phyloP scores from a whole-genome alignment of 2,797 vertebrate species.

The Craterocephalus amniculus region DNA sequence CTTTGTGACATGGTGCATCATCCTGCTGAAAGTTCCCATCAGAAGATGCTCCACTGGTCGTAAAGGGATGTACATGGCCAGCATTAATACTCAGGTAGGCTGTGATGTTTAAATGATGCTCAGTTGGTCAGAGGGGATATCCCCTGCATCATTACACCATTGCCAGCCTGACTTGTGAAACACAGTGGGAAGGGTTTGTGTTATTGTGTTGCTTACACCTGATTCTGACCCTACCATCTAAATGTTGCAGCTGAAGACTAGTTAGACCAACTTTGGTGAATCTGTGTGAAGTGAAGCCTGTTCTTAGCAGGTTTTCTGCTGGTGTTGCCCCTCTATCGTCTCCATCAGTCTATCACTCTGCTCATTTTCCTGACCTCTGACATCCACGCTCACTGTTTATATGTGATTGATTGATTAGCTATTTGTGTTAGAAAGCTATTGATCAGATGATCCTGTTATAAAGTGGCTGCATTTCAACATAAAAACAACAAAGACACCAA shows the following conservation, averaged over 20 bases:
- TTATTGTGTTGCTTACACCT: not conserved
- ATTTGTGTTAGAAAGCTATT: no score
- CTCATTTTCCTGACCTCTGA: not conserved
- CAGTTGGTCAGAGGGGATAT: no score
- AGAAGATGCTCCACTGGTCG: slow-evolving; percentile 23
- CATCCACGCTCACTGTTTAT: not conserved
- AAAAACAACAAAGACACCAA: no score
- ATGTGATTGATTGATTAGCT: no score
- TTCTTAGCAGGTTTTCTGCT: not conserved
- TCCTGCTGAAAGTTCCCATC: slow-evolving; percentile 49
- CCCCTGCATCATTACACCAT: not conserved
- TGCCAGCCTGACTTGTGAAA: not conserved
- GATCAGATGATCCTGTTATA: no score
- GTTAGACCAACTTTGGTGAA: not conserved
- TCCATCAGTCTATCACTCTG: not conserved
- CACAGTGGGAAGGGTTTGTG: not conserved
- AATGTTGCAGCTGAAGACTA: not conserved
- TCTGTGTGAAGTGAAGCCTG: no score
- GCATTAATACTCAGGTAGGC: not conserved
- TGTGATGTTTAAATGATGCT: no score
- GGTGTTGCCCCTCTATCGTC: not conserved
- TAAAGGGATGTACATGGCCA: not conserved
- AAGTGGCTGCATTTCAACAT: no score
- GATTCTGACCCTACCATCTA: not conserved
- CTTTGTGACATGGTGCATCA: slow-evolving; percentile 10